Evolutionary conservation across 2,797 vertebrate species (phyloP), one percentile per base, ranked within the genome.

Genomic region (Momotus momota): DNA sequence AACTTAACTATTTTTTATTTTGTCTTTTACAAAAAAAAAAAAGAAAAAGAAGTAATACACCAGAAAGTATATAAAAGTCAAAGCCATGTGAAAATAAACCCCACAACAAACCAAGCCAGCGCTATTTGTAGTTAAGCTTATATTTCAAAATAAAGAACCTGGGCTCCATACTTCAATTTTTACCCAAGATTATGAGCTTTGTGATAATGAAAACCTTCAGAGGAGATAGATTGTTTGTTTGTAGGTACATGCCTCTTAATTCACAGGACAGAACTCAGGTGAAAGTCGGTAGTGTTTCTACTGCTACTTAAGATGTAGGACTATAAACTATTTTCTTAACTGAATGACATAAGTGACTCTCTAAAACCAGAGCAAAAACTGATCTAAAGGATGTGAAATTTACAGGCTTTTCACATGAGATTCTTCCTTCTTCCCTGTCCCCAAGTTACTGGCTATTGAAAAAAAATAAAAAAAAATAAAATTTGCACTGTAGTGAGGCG

Each of bases 131-230:
- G 48, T 25, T 66, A 77, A 33, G 54, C 57, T 85, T 78, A 17
- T 72, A 82, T 38, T 58, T 61, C 18, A 85, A 93, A 95, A 90
- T 71, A 81, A 97, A 92, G 79, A 92, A 88, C 81, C 70, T 93
- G 75, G 74, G 94, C 51, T 67, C 27, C 40, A 75, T 64, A 49
- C 35, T 77, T 96, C 65, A 33, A 25, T 94, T 65, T 35, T 67
- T 35, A 21, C 2, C 62, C 51, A 54, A 91, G 62, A 88, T 96
- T 86, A 87, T 38, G 65, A 97, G 21, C 35, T 66, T 84, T 54
- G 48, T 60, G 43, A 91, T 60, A 62, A 40, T 26, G 51, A 92
- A 87, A 94, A 92, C 14, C 31, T 95, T 79, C 86, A 87, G 72
- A 90, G 48, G 31, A 87, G 21, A 55, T 3, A 52, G 61, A n/a